phyloP scores from a whole-genome alignment of 2,113 vertebrate species.

The Empidonax traillii region DNA sequence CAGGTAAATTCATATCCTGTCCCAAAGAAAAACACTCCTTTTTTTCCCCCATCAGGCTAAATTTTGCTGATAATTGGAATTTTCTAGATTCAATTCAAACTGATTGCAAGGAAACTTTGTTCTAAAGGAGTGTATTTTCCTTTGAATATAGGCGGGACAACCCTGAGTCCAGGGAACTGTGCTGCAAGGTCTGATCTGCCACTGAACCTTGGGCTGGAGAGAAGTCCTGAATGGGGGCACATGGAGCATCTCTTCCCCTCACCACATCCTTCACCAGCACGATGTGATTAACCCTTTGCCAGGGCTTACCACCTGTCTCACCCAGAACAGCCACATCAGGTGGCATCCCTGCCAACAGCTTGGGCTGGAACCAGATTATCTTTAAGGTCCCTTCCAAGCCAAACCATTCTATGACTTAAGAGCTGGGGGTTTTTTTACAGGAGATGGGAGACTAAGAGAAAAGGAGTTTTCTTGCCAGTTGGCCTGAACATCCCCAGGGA shows the following conservation, averaged over 20 bases:
- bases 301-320: neutral
- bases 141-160: neutral
- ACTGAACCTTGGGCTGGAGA: neutral
- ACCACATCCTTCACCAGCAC: accelerated
- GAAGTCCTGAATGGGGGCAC: neutral
- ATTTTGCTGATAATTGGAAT: neutral
- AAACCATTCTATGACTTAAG: neutral
- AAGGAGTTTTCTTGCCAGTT: neutral
- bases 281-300: accelerated
- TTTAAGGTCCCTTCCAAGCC: neutral
- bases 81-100: neutral
- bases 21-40: neutral
- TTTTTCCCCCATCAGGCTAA: neutral
- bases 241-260: neutral
- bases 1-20: neutral
- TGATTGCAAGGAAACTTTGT: neutral
- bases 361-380: neutral
- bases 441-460: neutral
- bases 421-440: neutral
- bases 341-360: accelerated
- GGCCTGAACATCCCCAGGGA: neutral
- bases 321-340: too few relatives aligned
- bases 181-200: neutral
- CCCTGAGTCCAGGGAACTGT: neutral
- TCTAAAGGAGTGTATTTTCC: neutral